Evolutionary conservation across 2,113 vertebrate species (phyloP), one percentile per base, ranked within the genome.

Genomic region (Campylorhamphus procurvoides): DNA sequence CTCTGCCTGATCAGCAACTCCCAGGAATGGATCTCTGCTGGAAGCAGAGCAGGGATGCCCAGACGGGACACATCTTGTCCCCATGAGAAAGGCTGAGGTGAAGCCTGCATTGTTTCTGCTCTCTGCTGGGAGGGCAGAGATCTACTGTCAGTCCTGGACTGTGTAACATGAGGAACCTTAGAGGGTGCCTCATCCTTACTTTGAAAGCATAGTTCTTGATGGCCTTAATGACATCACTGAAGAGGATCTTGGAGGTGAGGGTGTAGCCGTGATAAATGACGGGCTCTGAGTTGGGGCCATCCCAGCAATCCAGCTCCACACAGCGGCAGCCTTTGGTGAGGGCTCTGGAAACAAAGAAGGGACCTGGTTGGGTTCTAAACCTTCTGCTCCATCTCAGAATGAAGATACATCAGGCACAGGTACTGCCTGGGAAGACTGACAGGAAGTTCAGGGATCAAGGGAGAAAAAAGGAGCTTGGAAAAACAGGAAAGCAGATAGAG

Each of bases 201-300:
- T 99, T 99, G 98, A 99, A 99, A 69, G 99, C 99, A 6, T 98
- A 99, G 46, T 99, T 98, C 94, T 98, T 98, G 94, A 99, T 99
- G 91, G 98, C 98, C 91, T 98, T 98, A 94, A 99, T 99, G 95
- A 98, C 99, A 3, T 99, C 99, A 1, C 96, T 98, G 96, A 99
- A 99, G 87, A 99, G 98, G 90, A 99, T 98, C 97, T 99, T 99
- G 95, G 99, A 99, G 46, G 99, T 99, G 86, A 99, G 98, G 0
- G 99, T 99, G 96, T 99, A 98, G 79, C 99, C 99, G 2, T 99
- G 99, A 95, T 99, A 99, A 95, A 99, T 99, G 27, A 99, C 7
- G 0, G 99, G 99, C 68, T 99, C 99, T 2, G 98, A 98, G 52
- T 99, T 98, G 18, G 98, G 93, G 17, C 99, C 99, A 0, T 99